Percentiles rank a stretch among this genome's conserved stretches.
Conservation (phyloP, 53 echinoderm and acorn worm species). For the Zoroaster sp. region DNA sequence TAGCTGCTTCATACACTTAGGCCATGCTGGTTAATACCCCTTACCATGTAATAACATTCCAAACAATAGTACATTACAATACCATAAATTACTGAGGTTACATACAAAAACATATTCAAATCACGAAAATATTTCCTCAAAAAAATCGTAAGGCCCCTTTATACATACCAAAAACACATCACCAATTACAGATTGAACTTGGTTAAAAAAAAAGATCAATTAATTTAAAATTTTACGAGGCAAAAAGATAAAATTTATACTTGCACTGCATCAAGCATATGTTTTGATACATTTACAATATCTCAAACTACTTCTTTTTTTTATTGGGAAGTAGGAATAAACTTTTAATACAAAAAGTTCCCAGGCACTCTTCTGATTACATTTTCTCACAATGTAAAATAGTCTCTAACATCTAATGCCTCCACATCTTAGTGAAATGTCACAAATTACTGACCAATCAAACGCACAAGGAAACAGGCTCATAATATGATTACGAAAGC, state of each 20-base stretch:
- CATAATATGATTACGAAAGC: neutral
- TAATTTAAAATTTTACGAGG: neutral
- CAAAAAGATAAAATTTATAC: neutral
- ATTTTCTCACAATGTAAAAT: neutral
- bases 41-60: no score
- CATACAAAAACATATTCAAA: neutral
- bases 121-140: neutral
- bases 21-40: no score
- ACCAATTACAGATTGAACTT: neutral
- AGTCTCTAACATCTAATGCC: neutral
- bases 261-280: neutral
- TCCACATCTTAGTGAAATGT: neutral
- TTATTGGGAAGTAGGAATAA: neutral
- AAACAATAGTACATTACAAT: no score
- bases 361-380: neutral
- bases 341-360: neutral
- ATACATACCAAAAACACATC: neutral
- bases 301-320: neutral
- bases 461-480: neutral
- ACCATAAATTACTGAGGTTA: slow-evolving; percentile 16
- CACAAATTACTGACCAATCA: neutral
- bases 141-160: slow-evolving; percentile 20
- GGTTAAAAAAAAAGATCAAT: neutral
- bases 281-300: neutral
- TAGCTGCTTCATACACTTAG: no score